Evolutionary conservation across 2,797 vertebrate species (phyloP), one percentile per base, ranked within the genome.

Genomic region (Pangasius larnaudii): DNA sequence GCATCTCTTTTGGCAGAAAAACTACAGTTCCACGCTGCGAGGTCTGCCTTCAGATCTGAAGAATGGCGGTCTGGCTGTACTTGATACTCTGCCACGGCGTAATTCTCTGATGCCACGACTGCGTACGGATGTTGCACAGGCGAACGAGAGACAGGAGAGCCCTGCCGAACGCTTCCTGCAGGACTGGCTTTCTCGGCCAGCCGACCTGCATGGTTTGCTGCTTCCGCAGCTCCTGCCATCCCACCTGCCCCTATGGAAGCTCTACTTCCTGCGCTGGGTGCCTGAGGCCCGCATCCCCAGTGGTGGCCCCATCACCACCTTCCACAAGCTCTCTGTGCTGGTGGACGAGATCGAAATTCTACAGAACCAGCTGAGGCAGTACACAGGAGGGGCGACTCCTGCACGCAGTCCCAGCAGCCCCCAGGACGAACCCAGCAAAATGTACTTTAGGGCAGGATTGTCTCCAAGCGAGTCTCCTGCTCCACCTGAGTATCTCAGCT

Each of bases 251-350:
- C 94, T 99, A 27, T 99, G 99, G 99, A 98, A 97, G 92, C 97
- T 99, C 2, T 98, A 97, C 94, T 99, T 99, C 92, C 96, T 99
- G 67, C 98, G 99, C 90, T 99, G 99, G 99, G 97, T 99, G 51
- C 97, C 98, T 0, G 99, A 99, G 93, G 96, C 97, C 16, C 98
- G 98, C 95, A 99, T 99, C 90, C 91, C 91, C 46, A 93, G 93
- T 0, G 99, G 99, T 0, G 98, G 99, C 87, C 92, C 94, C 91
- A 93, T 97, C 93, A 96, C 97, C 0, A 92, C 97, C 82, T 98
- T 97, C 91, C 97, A 97, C 92, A 97, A 95, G 92, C 95, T 97
- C 33, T 99, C 98, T 0, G 80, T 97, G 78, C 94, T 99, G 93
- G 97, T 96, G 0, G 97, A 99, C 0, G 97, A 99, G 89, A 97